Base-by-base conservation (phyloP, 2,888 invertebrate species). In the Adineta ricciae region DNA sequence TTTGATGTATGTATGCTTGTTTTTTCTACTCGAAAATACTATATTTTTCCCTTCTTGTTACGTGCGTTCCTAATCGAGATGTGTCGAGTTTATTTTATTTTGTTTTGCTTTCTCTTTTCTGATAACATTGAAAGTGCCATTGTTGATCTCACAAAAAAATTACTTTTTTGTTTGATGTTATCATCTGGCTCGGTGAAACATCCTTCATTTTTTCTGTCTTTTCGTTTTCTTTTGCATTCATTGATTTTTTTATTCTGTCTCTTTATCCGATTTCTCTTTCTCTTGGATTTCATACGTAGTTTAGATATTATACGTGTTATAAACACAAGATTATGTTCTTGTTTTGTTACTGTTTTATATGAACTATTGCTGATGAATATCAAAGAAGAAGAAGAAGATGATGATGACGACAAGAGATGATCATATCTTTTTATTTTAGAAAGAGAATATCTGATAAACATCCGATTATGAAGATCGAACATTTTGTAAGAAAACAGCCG, bases 261-360 rank as follows among this genome's bases (percentile, higher is more conserved):
- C 38, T 78, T 41, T 24, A 36, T 41, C 73, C 41, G 38, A 24
- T 41, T 78, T 41, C 41, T n/a, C 41, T 46, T 2, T 78, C 78
- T 41, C 19, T 64, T 64, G 16, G 32, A 36, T 64, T 64, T 64
- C 32, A 64, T 64, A 19, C 64, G 19, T 64, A 64, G 64, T 36
- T 32, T 64, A 64, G 64, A 64, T 64, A 64, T 64, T 64, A 64
- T 32, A 64, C 27, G 64, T 64, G 64, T 64, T 64, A 64, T 64
- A 64, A 64, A 32, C 64, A 64, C 64, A 64, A 64, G 32, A 19
- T 32, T 36, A 4, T 32, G 19, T 16, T 64, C 64, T 64, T 64
- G 64, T 64, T 64, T 64, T 64, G 16, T 32, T 0, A n/a, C 7
- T 56, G 32, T 32, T 64, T 32, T 64, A 64, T 64, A 64, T 32